Conservation (phyloP, 2,113 vertebrate genomes). For the Platanista minor region DNA sequence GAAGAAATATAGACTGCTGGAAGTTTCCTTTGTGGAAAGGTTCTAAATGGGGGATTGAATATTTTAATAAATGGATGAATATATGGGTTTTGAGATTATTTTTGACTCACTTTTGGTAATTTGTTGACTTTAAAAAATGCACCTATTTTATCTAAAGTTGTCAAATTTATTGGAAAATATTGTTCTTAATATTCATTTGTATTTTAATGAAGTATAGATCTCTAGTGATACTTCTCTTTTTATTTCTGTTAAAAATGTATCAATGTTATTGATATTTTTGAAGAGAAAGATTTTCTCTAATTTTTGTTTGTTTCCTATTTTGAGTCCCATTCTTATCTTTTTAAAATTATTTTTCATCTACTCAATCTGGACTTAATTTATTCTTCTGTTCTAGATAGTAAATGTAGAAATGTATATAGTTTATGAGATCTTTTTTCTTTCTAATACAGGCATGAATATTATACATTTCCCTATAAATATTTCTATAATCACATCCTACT, state of each 20-base stretch:
- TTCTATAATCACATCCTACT: not conserved
- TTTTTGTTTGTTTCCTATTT: not conserved
- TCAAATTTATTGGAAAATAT: not conserved
- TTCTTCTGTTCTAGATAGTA: not conserved
- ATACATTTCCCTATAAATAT: not conserved
- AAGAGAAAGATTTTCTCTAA: not conserved
- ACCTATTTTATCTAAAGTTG: not conserved
- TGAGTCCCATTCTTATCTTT: not conserved
- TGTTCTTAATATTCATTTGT: not conserved
- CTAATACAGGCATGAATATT: not conserved
- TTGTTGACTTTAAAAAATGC: not conserved
- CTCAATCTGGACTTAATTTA: not conserved
- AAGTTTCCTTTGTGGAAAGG: not conserved
- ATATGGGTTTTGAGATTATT: not conserved
- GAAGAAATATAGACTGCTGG: too few relatives aligned
- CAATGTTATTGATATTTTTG: not conserved
- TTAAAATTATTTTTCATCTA: not conserved
- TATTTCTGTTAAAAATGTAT: not conserved
- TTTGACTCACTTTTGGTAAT: not conserved
- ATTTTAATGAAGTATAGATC: not conserved
- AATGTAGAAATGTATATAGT: not conserved
- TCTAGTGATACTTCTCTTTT: not conserved
- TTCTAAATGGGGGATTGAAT: not conserved
- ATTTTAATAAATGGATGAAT: not conserved
- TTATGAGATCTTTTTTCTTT: not conserved